These are phyloP conservation scores for Myotis daubentonii DNA, from an alignment of 2,797 vertebrate species.

Conservation along the genomic window DNA sequence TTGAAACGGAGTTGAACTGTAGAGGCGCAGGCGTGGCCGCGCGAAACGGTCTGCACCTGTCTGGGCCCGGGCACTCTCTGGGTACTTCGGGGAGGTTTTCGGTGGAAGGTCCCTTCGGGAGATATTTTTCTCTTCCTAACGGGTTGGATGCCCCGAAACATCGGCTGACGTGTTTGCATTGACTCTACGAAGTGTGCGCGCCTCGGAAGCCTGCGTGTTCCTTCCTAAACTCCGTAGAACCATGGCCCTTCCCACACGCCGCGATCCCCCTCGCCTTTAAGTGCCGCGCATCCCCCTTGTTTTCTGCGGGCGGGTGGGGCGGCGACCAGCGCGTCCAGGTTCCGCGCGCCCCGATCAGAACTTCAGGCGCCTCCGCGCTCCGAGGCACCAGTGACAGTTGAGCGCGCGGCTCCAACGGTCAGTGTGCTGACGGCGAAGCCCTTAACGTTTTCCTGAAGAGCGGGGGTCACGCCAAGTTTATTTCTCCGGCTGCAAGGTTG, in stretches of 20 bases:
- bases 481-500: background rate
- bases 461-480: background rate
- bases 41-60: slow-evolving; percentile 15
- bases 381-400: background rate
- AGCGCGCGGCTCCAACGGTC: slow-evolving; percentile 30
- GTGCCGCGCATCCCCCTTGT: fast-evolving
- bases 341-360: background rate
- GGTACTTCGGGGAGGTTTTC: background rate
- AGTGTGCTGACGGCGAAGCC: background rate
- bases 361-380: background rate
- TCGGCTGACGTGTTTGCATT: background rate
- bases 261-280: background rate
- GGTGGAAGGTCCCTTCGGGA: background rate
- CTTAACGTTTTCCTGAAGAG: background rate
- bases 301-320: background rate
- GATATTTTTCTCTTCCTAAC: background rate
- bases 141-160: background rate
- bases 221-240: too few relatives aligned
- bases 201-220: background rate
- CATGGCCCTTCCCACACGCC: background rate
- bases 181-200: background rate
- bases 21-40: background rate
- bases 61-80: background rate
- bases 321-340: background rate
- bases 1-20: background rate